These are phyloP conservation scores for Pristis pectinata DNA, from an alignment of 2,797 vertebrate genomes.

Conservation along the genomic window DNA sequence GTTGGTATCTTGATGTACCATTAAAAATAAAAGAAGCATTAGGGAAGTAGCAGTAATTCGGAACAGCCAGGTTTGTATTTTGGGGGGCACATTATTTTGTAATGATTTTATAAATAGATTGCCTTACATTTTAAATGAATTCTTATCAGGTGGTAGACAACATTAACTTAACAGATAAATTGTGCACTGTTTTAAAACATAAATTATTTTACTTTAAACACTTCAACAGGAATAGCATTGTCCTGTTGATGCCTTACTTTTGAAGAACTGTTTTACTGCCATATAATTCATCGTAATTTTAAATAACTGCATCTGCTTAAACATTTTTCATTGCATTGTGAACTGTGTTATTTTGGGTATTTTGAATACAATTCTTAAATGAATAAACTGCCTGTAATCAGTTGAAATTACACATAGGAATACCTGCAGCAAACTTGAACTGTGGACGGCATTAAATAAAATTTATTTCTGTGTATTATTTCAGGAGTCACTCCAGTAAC, in stretches of 20 bases:
- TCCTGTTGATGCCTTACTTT: slow-evolving; percentile 95
- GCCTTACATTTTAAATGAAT: slow-evolving; percentile 77
- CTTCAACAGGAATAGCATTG: slow-evolving; percentile 82
- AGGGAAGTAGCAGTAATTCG: slow-evolving; percentile 72
- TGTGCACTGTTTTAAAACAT: slow-evolving; percentile 97
- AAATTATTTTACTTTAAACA: slow-evolving; percentile 96
- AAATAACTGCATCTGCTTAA: slow-evolving; percentile 48
- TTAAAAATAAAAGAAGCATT: slow-evolving; percentile 74
- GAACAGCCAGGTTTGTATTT: slow-evolving; percentile 59
- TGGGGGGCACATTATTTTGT: slow-evolving; percentile 78
- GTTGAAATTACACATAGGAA: slow-evolving; percentile 57
- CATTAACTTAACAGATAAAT: slow-evolving; percentile 96
- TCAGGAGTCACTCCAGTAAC: slow-evolving; percentile 45
- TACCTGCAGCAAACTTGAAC: slow-evolving; percentile 44
- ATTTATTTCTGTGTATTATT: slow-evolving; percentile 31
- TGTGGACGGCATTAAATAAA: slow-evolving; percentile 43
- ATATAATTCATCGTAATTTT: slow-evolving; percentile 64
- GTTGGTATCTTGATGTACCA: slow-evolving; percentile 50
- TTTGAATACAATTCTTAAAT: slow-evolving; percentile 66
- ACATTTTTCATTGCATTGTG: slow-evolving; percentile 49
- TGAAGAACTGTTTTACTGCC: slow-evolving; percentile 84
- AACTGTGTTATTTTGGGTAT: slow-evolving; percentile 50
- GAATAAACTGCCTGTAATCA: slow-evolving; percentile 60
- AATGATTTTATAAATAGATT: slow-evolving; percentile 86
- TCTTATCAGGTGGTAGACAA: slow-evolving; percentile 78